A percentile compares a stretch with the other conserved stretches of the same genome.
Conservation (phyloP, 2,888 invertebrate genomes). For the Idaea dimidiata region DNA sequence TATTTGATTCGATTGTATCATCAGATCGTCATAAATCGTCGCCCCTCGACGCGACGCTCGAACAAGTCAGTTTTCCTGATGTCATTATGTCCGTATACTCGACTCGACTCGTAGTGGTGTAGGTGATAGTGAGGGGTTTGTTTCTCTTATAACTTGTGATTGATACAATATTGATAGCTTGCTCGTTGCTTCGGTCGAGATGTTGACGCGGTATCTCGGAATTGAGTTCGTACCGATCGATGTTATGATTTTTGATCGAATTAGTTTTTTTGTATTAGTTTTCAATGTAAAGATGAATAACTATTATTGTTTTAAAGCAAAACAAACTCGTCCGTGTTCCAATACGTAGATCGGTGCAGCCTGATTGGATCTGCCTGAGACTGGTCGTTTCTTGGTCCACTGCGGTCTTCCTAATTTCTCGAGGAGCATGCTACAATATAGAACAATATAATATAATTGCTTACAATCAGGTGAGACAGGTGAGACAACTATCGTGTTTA, state of each 20-base stretch:
- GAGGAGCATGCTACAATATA: too few relatives aligned
- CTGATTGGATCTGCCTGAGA: too few relatives aligned
- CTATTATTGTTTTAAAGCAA: too few relatives aligned
- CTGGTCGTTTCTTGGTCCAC: too few relatives aligned
- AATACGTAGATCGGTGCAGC: too few relatives aligned
- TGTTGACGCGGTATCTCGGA: slow-evolving; percentile 8
- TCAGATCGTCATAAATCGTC: slow-evolving; percentile 77
- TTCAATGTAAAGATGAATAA: neutral
- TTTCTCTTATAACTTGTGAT: slow-evolving; percentile 24
- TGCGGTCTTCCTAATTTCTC: too few relatives aligned
- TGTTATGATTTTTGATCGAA: neutral
- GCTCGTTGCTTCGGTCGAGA: neutral
- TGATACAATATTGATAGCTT: slow-evolving; percentile 19
- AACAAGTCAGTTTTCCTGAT: slow-evolving; percentile 58
- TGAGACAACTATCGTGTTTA: too few relatives aligned
- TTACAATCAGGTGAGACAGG: too few relatives aligned
- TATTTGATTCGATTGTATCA: slow-evolving; percentile 80
- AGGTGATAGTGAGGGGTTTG: slow-evolving; percentile 59
- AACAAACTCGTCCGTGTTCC: too few relatives aligned
- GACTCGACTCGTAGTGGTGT: slow-evolving; percentile 11
- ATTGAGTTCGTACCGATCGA: neutral
- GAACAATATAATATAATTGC: too few relatives aligned
- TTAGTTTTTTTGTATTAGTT: neutral
- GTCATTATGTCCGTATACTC: slow-evolving; percentile 70
- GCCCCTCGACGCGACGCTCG: slow-evolving; percentile 28